phyloP scores from a whole-genome alignment of 2,113 vertebrate species.

The Oncorhynchus masou region DNA sequence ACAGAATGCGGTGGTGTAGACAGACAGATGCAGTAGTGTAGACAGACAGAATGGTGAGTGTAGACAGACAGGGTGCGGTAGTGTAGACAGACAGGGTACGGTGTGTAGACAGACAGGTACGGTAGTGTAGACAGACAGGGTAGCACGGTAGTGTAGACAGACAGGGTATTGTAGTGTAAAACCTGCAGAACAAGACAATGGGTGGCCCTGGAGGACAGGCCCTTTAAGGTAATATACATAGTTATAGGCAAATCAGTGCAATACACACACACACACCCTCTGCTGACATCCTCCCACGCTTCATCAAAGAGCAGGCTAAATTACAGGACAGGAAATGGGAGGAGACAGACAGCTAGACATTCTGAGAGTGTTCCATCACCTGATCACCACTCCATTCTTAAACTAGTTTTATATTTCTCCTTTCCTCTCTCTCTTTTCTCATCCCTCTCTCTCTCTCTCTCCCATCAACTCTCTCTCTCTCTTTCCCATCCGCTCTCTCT shows the following conservation, averaged over 20 bases:
- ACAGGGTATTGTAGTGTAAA: too few relatives aligned
- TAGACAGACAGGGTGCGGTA: too few relatives aligned
- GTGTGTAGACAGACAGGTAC: too few relatives aligned
- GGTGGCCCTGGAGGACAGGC: not conserved
- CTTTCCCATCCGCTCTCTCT: conserved; percentile 1
- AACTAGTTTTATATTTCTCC: conserved; percentile 15
- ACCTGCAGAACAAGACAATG: too few relatives aligned
- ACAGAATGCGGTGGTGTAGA: too few relatives aligned
- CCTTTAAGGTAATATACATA: not conserved
- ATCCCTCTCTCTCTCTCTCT: not conserved
- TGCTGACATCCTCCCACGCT: not conserved
- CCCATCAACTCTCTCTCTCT: conserved; percentile 11
- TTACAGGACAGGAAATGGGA: not conserved
- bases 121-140: too few relatives aligned
- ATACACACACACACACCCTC: not conserved
- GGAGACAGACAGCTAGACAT: not conserved
- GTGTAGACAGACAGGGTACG: too few relatives aligned
- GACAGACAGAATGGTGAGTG: too few relatives aligned
- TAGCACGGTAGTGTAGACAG: too few relatives aligned
- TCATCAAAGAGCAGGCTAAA: conserved; percentile 4
- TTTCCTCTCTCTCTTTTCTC: conserved; percentile 15
- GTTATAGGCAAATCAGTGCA: not conserved
- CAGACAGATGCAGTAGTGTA: too few relatives aligned
- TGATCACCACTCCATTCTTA: conserved; percentile 13
- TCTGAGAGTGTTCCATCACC: not conserved